Evolutionary conservation across 2,797 vertebrate species (phyloP), one percentile per base, ranked within the genome.

Genomic region (Tokudaia tokunoshimensis): DNA sequence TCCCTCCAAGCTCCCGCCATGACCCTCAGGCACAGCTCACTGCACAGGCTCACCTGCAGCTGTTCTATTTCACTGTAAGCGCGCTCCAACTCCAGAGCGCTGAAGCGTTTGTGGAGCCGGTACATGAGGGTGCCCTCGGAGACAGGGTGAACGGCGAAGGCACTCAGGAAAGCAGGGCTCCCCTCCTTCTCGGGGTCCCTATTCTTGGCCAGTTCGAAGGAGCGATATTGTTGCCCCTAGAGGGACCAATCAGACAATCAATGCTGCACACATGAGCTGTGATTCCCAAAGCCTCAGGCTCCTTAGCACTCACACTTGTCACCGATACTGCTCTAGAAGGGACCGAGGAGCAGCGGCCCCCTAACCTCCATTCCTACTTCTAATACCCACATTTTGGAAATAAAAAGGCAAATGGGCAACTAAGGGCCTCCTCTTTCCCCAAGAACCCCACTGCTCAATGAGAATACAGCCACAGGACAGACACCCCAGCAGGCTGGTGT

Each of bases 121-220:
- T 99, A 99, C 99, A 99, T 99, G 92, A 99, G 98, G 4, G 98
- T 98, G 0, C 99, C 97, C 26, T 99, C 99, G 0, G 99, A 99
- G 63, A 99, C 99, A 0, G 99, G 99, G 96, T 99, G 99, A 72
- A 99, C 99, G 0, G 99, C 98, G 85, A 99, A 99, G 87, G 99
- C 99, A 1, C 98, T 99, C 96, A 99, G 99, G 96, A 99, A 99
- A 81, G 98, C 98, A 0, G 97, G 61, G 63, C 99, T 99, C 83
- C 99, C 99, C 96, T 99, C 99, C 0, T 99, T 99, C 98, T 99
- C 99, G 0, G 99, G 99, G 96, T 99, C 99, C 1, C 99, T 98
- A 15, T 99, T 99, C 98, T 99, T 99, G 86, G 99, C 99, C 34
- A 99, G 98, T 98, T 99, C 99, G 34, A 99, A 99, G 86, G 99